phyloP scores from a whole-genome alignment of 2,797 vertebrate species.

The Aeoliscus strigatus region DNA sequence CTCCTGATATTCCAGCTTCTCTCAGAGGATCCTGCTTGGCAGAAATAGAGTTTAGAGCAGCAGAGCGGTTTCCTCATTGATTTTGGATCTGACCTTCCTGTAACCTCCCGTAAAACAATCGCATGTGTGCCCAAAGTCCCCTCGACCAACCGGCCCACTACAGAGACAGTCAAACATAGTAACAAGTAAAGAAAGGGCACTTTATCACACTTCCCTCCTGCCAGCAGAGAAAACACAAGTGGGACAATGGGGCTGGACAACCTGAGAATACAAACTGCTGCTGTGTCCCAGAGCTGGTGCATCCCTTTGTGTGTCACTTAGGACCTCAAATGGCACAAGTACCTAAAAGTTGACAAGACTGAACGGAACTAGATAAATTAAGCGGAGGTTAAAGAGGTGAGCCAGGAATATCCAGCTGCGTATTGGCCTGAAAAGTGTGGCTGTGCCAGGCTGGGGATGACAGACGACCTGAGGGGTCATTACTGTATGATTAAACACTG shows the following conservation, averaged over 20 bases:
- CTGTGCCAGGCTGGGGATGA: conserved; percentile 41
- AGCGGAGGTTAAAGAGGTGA: conserved; percentile 51
- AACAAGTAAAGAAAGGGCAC: conserved; percentile 43
- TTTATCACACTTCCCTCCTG: conserved; percentile 65
- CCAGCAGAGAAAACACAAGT: conserved; percentile 45
- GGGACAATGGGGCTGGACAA: conserved; percentile 42
- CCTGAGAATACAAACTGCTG: conserved; percentile 25
- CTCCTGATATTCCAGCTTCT: conserved; percentile 60
- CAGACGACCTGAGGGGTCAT: conserved; percentile 50
- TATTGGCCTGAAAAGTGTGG: conserved; percentile 39
- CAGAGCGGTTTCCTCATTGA: conserved; percentile 76
- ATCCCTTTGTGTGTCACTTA: not conserved
- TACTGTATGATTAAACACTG: conserved; percentile 51
- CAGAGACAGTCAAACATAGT: conserved; percentile 54
- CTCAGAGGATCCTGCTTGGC: conserved; percentile 61
- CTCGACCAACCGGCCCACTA: conserved; percentile 8
- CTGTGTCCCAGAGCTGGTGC: conserved; percentile 29
- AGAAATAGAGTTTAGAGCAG: conserved; percentile 68
- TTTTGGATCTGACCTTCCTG: conserved; percentile 79
- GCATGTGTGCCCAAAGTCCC: conserved; percentile 34
- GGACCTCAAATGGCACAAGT: too few relatives aligned
- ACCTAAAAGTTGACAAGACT: too few relatives aligned
- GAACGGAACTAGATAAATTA: conserved; percentile 46
- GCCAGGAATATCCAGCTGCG: conserved; percentile 53
- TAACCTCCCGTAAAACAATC: conserved; percentile 77